Base-by-base conservation (phyloP, 1,140 invertebrate genomes). In the Goniozus legneri region DNA sequence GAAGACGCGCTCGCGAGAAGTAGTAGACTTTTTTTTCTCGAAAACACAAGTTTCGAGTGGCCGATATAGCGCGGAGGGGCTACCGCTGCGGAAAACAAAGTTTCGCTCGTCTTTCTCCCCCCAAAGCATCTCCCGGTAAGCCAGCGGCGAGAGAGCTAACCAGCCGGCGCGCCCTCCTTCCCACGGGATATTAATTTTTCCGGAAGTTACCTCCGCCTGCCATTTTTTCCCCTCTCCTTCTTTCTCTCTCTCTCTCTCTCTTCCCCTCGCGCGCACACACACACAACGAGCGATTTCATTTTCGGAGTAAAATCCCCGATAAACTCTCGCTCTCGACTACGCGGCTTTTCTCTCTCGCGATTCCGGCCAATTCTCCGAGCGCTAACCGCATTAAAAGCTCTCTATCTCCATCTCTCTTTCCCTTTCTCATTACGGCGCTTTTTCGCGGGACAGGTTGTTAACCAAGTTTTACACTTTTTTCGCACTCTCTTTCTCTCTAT, bases 121-220 rank as follows among this genome's bases (percentile, higher is more conserved):
- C 14, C 36, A 13, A 16, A 14, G 30, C 33, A 20, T 19, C 13
- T 16, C 16, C 15, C 16, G n/a, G n/a, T n/a, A n/a, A n/a, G n/a
- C n/a, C n/a, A n/a, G n/a, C n/a, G n/a, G 51, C 51, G 43, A 21
- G 36, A 43, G 47, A 58, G 42, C 47, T 37, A 50, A 50, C 49
- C 54, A 67, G 52, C 62, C 60, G 60, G 54, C 47, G 56, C 53
- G 44, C 33, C 39, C 49, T 54, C 40, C 51, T 57, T 51, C 39
- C 42, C 52, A 45, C 44, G 53, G 52, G 56, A 66, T 65, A 66
- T 67, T 66, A 65, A 67, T 68, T 69, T 65, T 67, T 65, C 55
- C 56, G 55, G 50, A 70, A 69, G 64, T 62, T 65, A 41, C 55
- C 54, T 49, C 47, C 33, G 22, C 15, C 6, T 33, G n/a, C 27